These are phyloP conservation scores for Musca domestica DNA, from an alignment of 1,140 invertebrate species.

Conservation along the genomic window DNA sequence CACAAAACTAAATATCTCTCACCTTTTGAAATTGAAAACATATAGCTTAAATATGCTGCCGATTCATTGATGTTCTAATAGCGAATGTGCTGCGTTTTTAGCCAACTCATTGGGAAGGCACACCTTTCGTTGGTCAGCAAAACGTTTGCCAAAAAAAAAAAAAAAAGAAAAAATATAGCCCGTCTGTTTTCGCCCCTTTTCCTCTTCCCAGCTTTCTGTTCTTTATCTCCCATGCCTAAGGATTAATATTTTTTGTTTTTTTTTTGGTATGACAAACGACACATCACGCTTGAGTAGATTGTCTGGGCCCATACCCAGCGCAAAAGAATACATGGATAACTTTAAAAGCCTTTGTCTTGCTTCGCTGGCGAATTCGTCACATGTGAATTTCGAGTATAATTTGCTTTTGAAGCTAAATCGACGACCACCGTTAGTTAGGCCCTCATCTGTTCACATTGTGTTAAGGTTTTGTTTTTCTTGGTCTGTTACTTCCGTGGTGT, in stretches of 20 bases:
- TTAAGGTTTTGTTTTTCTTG: background rate
- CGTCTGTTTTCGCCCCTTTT: too few species aligned
- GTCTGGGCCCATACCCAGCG: background rate
- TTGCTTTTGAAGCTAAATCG: slow-evolving; percentile 2
- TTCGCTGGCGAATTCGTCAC: background rate
- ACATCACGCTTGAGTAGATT: slow-evolving; percentile 16
- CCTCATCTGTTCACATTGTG: background rate
- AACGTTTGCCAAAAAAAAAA: too few species aligned
- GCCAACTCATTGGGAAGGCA: too few species aligned
- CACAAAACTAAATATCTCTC: too few species aligned
- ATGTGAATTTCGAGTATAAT: slow-evolving; percentile 3
- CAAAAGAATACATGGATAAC: background rate
- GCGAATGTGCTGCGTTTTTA: too few species aligned
- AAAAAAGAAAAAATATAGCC: too few species aligned
- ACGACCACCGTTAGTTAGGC: slow-evolving; percentile 2
- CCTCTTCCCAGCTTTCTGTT: too few species aligned
- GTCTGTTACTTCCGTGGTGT: background rate
- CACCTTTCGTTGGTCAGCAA: too few species aligned
- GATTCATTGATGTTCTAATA: too few species aligned
- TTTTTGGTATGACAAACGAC: background rate
- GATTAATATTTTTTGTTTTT: background rate
- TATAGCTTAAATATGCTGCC: too few species aligned
- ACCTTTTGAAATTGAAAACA: too few species aligned
- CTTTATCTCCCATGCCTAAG: too few species aligned
- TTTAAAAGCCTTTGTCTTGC: background rate